Percentiles rank a stretch among this genome's conserved stretches.
Evolutionary conservation across 2,888 invertebrate species (phyloP).

Genomic region (Apamea anceps): DNA sequence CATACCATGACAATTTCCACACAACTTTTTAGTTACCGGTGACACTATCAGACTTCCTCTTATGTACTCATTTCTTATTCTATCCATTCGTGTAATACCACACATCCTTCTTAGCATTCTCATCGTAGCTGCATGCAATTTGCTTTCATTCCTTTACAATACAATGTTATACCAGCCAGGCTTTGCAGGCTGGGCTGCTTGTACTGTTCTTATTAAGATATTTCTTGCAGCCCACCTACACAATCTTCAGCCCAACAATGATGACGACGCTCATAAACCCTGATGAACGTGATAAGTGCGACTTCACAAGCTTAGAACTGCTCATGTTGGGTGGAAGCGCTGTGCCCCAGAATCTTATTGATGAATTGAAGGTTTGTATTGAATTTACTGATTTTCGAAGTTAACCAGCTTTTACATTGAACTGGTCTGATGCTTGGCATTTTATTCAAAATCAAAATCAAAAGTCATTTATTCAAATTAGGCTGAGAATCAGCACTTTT

Average conservation of each 20-base stretch:
- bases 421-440: neutral
- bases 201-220: neutral
- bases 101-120: too few relatives aligned
- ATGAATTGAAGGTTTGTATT: conserved; percentile 72
- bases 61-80: too few relatives aligned
- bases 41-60: neutral
- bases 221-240: conserved; percentile 69
- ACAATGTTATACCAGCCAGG: neutral
- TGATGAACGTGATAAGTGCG: conserved; percentile 73
- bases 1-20: neutral
- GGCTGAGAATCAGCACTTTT: too few relatives aligned
- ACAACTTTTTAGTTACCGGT: neutral
- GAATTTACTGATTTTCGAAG: neutral
- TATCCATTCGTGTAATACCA: too few relatives aligned
- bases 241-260: conserved; percentile 76
- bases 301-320: conserved; percentile 76
- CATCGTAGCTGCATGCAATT: too few relatives aligned
- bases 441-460: too few relatives aligned
- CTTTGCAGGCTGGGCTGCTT: neutral
- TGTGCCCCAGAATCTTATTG: conserved; percentile 70
- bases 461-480: too few relatives aligned
- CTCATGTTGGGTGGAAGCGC: conserved; percentile 78
- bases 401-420: neutral
- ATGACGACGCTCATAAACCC: conserved; percentile 74
- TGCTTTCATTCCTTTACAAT: neutral